Evolutionary conservation across 2,888 invertebrate species (phyloP), one percentile per base, ranked within the genome.

Genomic region (Auanema sp.): DNA sequence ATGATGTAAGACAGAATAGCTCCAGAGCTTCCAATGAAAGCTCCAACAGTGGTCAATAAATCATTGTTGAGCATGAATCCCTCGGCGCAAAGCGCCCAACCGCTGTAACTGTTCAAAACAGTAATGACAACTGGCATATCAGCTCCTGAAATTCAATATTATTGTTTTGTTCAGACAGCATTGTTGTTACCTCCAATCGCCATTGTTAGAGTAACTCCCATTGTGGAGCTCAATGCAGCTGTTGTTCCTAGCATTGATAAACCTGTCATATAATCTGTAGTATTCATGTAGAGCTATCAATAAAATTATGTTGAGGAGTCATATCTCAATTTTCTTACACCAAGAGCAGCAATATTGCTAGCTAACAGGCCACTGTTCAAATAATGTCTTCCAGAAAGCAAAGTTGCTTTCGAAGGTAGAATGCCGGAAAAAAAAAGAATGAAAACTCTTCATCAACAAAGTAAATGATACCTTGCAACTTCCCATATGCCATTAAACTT

Each of bases 81-180:
- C 87, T 93, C 93, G 10, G 92, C 93, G 85, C 93, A 93, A 66
- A 93, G 87, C 23, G 93, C 92, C 93, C 93, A 93, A 51, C 93
- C 93, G 0, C 92, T 92, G 86, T 93, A 93, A 83, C 91, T 91
- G 88, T 93, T 93, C 51, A 93, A 87, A 12, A 93, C 93, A 0
- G 93, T 93, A 83, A 93, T 92, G 3, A 92, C 92, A 1, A 93
- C 92, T 0, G 92, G 92, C 92, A 92, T 92, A 86, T 93, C 92
- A 70, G 92, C 92, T 73, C 92, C 91, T 91, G 79, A 44, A 72
- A 41, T 56, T 42, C 42, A 49, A 56, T 10, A 12, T 1, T n/a
- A 16, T 40, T 51, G 16, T 40, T 53, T 23, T 18, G 11, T 53
- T 12, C 24, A 53, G 33, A 21, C 16, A 11, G 25, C 10, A 4